Conservation (phyloP, 2,888 invertebrate genomes). For the Patella pellucida region DNA sequence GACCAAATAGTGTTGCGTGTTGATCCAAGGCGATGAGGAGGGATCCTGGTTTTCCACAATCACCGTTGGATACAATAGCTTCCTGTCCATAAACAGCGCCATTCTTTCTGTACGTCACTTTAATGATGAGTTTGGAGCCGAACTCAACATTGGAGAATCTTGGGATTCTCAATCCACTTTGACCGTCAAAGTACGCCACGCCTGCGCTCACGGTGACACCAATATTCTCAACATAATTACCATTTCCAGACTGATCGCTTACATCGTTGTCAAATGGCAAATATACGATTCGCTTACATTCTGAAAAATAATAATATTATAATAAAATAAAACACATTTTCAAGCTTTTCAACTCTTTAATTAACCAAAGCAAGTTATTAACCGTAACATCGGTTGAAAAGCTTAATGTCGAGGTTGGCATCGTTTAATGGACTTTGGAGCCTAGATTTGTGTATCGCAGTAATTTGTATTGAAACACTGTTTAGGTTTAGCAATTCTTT, state of each 20-base stretch:
- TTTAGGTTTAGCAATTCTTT: too few species aligned
- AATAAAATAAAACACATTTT: too few species aligned
- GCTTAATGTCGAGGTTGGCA: too few species aligned
- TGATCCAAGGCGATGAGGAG: conserved; percentile 44
- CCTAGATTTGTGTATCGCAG: too few species aligned
- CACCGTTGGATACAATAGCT: conserved; percentile 54
- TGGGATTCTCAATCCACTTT: conserved; percentile 49
- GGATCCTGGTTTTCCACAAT: conserved; percentile 49
- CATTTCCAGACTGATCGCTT: conserved; percentile 38
- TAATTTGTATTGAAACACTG: too few species aligned
- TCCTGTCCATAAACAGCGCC: conserved; percentile 15
- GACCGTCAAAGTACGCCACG: conserved; percentile 51
- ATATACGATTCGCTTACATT: conserved; percentile 43
- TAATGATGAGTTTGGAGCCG: conserved; percentile 47
- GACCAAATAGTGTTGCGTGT: conserved; percentile 32
- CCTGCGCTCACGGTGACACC: conserved; percentile 48
- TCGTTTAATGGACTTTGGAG: too few species aligned
- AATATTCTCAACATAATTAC: conserved; percentile 38
- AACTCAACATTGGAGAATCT: conserved; percentile 52
- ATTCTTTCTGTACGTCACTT: conserved; percentile 39
- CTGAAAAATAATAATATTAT: conserved; percentile 28
- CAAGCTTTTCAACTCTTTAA: too few species aligned
- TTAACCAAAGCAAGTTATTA: too few species aligned
- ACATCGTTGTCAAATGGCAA: conserved; percentile 39
- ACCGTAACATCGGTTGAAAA: too few species aligned